Evolutionary conservation across 2,113 vertebrate species (phyloP).

Genomic region (Hemicordylus capensis): DNA sequence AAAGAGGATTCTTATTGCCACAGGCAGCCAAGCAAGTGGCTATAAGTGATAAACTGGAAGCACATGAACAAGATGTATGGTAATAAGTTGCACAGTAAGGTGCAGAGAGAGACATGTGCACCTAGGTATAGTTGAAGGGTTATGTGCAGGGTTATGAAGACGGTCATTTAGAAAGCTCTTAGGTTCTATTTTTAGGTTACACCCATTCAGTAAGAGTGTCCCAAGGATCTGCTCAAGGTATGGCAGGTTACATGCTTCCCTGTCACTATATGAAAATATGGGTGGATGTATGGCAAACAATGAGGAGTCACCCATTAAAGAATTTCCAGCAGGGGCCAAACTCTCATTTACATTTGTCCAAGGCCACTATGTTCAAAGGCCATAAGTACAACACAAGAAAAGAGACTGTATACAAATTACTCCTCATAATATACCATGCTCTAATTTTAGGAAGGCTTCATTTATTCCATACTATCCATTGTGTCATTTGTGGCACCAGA

Average conservation of each 20-base stretch:
- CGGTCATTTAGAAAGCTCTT: not conserved
- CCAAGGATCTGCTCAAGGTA: not conserved
- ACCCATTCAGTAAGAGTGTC: not conserved
- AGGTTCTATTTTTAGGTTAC: not conserved
- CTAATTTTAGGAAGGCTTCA: not conserved
- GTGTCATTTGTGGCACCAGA: not conserved
- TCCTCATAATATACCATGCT: too few species aligned
- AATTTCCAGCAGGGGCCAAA: not conserved
- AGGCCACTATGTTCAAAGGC: not conserved
- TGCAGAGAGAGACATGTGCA: too few species aligned
- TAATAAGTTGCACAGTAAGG: not conserved
- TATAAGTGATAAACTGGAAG: not conserved
- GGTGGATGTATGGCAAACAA: not conserved
- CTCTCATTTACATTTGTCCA: rapidly evolving
- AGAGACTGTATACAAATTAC: not conserved
- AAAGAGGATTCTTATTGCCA: not conserved
- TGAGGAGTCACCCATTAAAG: not conserved
- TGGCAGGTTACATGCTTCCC: not conserved
- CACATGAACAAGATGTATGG: not conserved
- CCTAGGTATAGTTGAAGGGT: not conserved
- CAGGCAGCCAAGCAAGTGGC: not conserved
- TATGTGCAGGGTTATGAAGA: not conserved
- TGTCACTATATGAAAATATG: not conserved
- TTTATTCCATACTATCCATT: not conserved
- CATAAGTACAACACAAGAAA: not conserved